phyloP scores from a whole-genome alignment of 2,113 vertebrate genomes.

The Elephantulus edwardii region DNA sequence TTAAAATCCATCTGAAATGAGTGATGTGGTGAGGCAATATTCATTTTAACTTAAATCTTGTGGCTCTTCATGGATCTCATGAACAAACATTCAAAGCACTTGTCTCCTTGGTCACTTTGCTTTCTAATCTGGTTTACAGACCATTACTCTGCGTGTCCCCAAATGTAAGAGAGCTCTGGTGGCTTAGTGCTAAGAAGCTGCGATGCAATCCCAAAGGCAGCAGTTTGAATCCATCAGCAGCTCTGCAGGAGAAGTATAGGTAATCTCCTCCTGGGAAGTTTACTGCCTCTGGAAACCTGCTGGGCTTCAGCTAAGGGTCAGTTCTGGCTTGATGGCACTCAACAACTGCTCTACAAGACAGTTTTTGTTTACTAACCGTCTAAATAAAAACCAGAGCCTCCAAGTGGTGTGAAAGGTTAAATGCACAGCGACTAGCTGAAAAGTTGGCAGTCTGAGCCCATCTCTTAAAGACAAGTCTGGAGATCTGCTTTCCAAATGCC shows the following conservation, averaged over 20 bases:
- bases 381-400: neutral
- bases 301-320: too few relatives aligned
- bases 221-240: too few relatives aligned
- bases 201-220: too few relatives aligned
- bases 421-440: neutral
- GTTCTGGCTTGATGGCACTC: too few relatives aligned
- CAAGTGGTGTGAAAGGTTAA: neutral
- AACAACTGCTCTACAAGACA: neutral
- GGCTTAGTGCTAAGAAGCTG: too few relatives aligned
- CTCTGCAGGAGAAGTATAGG: too few relatives aligned
- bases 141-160: neutral
- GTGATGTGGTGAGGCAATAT: neutral
- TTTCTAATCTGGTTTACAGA: too few relatives aligned
- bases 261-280: too few relatives aligned
- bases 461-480: neutral
- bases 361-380: neutral
- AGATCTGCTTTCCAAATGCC: neutral
- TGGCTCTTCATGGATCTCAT: neutral
- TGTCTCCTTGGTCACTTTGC: neutral
- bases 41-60: neutral
- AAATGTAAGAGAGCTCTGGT: neutral
- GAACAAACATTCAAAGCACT: neutral
- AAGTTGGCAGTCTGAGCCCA: neutral
- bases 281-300: too few relatives aligned
- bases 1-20: neutral